These are phyloP conservation scores for Dallia pectoralis DNA, from an alignment of 2,797 vertebrate genomes.

Conservation along the genomic window DNA sequence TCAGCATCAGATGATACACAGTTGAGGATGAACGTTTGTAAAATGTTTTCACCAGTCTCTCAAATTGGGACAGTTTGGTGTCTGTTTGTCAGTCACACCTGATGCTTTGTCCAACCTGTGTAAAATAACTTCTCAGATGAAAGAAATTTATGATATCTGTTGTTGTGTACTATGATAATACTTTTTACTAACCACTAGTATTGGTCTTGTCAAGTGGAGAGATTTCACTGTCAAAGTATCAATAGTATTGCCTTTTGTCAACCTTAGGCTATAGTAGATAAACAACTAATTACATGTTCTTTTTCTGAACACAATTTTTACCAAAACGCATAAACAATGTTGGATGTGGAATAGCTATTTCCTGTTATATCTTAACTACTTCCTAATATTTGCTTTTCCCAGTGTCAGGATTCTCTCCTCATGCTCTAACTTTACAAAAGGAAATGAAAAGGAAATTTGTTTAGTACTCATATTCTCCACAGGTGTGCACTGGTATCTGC, in stretches of 20 bases:
- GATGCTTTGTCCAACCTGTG: not conserved
- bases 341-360: not conserved
- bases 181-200: no score
- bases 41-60: not conserved
- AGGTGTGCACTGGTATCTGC: constrained; percentile 48
- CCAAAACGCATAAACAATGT: no score
- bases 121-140: not conserved
- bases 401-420: not conserved
- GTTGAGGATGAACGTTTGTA: not conserved
- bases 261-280: no score
- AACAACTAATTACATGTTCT: no score
- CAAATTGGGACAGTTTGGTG: not conserved
- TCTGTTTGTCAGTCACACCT: constrained; percentile 1
- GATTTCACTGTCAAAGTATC: no score
- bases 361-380: not conserved
- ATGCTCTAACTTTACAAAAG: not conserved
- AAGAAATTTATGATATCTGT: no score
- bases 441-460: not conserved
- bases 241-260: no score
- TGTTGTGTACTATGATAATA: no score
- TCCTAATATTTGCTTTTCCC: not conserved
- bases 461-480: constrained; percentile 48
- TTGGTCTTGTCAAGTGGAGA: no score
- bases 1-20: not conserved
- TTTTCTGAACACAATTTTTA: no score